These are phyloP conservation scores for Ochropleura leucogaster DNA, from an alignment of 2,888 invertebrate genomes.

Conservation along the genomic window DNA sequence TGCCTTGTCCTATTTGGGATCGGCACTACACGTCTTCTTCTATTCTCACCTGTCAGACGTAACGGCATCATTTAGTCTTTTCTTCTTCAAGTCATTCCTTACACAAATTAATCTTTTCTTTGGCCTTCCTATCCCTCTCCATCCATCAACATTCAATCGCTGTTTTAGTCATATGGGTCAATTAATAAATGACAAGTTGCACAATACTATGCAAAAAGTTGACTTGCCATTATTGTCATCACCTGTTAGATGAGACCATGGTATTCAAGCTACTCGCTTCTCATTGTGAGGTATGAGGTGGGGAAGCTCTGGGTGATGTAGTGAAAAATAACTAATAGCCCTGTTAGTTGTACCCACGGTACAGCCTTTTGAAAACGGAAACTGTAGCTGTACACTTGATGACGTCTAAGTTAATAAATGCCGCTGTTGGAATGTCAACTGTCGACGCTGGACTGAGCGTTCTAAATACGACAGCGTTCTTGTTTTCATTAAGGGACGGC, in stretches of 20 bases:
- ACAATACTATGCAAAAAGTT: not conserved
- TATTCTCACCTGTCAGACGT: no score
- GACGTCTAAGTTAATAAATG: not conserved
- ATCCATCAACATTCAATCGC: no score
- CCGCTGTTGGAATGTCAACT: not conserved
- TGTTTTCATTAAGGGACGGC: not conserved
- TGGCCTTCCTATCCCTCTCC: no score
- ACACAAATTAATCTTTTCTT: no score
- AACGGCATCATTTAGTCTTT: no score
- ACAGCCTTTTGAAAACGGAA: no score
- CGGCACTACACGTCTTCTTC: no score
- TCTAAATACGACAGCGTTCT: not conserved
- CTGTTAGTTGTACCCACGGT: not conserved
- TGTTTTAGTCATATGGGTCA: no score
- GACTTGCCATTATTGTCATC: not conserved
- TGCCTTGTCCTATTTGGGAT: no score
- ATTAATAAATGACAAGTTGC: not conserved
- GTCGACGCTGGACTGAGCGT: not conserved
- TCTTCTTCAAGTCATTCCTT: no score
- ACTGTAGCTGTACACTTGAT: not conserved
- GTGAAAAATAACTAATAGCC: not conserved
- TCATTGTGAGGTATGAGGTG: conserved; percentile 1
- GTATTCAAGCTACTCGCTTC: conserved; percentile 11
- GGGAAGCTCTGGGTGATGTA: no score
- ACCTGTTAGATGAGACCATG: not conserved